Conservation (phyloP, 2,888 invertebrate species). For the Hydriomena furcata region DNA sequence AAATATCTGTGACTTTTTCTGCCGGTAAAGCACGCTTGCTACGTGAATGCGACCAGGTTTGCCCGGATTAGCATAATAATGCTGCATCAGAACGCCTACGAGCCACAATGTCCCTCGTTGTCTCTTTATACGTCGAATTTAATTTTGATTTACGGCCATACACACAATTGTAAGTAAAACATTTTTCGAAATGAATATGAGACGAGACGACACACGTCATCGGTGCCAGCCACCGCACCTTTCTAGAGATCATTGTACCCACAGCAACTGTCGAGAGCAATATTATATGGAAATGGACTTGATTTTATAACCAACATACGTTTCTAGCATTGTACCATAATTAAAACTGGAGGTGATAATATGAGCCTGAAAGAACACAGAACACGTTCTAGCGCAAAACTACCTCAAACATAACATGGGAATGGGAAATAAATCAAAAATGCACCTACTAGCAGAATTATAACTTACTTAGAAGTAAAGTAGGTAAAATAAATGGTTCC, state of each 20-base stretch:
- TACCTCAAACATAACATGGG: too few relatives aligned
- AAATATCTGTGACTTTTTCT: not conserved
- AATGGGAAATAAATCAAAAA: too few relatives aligned
- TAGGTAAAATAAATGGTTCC: too few relatives aligned
- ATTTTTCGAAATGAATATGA: constrained; percentile 50
- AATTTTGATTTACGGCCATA: constrained; percentile 81
- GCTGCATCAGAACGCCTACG: constrained; percentile 79
- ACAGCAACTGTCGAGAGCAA: too few relatives aligned
- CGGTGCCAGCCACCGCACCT: constrained; percentile 17
- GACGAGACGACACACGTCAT: constrained; percentile 24
- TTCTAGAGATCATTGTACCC: constrained; percentile 21
- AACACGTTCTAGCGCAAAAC: too few relatives aligned
- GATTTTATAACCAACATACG: too few relatives aligned
- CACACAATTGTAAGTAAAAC: constrained; percentile 75
- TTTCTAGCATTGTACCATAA: too few relatives aligned
- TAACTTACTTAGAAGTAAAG: too few relatives aligned
- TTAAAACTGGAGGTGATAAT: too few relatives aligned
- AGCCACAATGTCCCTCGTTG: constrained; percentile 70
- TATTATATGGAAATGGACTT: too few relatives aligned
- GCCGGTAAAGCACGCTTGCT: not conserved
- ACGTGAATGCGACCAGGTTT: constrained; percentile 45
- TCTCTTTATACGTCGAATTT: constrained; percentile 80
- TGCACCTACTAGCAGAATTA: too few relatives aligned
- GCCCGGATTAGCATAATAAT: constrained; percentile 82
- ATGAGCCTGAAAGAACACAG: too few relatives aligned